These are phyloP conservation scores for Drosophila anomalata DNA, from an alignment of 2,888 invertebrate genomes.

Conservation along the genomic window DNA sequence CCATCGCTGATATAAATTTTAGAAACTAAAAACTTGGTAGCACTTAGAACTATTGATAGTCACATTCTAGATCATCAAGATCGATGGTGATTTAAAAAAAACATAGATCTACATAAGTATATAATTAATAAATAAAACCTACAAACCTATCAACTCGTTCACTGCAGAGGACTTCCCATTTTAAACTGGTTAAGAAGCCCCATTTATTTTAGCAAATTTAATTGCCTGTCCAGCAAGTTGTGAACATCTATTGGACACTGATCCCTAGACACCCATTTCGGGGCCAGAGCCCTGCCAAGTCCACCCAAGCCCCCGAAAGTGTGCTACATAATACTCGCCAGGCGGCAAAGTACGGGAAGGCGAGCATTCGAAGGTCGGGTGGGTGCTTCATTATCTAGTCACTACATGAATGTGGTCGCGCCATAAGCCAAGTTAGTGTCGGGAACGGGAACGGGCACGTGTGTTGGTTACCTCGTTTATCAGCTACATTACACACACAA, in stretches of 20 bases:
- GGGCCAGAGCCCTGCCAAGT: background rate
- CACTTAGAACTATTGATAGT: too few species aligned
- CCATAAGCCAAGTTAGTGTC: slow-evolving; percentile 18
- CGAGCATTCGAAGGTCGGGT: background rate
- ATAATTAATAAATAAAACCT: too few species aligned
- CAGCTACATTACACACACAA: slow-evolving; percentile 46
- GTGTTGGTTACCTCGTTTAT: slow-evolving; percentile 43
- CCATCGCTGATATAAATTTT: too few species aligned
- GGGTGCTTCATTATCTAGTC: slow-evolving; percentile 38
- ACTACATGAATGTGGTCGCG: slow-evolving; percentile 11
- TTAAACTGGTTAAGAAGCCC: background rate
- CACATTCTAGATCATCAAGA: too few species aligned
- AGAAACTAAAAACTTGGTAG: too few species aligned
- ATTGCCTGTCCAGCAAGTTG: background rate
- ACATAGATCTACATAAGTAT: too few species aligned
- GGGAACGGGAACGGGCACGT: background rate
- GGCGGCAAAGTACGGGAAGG: background rate
- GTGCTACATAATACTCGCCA: slow-evolving; percentile 13
- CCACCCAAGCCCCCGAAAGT: slow-evolving; percentile 28
- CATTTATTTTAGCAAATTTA: background rate
- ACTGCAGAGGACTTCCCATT: background rate
- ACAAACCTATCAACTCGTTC: too few species aligned
- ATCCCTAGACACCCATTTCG: background rate
- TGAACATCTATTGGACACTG: slow-evolving; percentile 4
- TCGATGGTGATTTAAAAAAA: too few species aligned